Evolutionary conservation across 2,113 vertebrate genomes (phyloP).

Genomic region (Oplegnathus fasciatus): DNA sequence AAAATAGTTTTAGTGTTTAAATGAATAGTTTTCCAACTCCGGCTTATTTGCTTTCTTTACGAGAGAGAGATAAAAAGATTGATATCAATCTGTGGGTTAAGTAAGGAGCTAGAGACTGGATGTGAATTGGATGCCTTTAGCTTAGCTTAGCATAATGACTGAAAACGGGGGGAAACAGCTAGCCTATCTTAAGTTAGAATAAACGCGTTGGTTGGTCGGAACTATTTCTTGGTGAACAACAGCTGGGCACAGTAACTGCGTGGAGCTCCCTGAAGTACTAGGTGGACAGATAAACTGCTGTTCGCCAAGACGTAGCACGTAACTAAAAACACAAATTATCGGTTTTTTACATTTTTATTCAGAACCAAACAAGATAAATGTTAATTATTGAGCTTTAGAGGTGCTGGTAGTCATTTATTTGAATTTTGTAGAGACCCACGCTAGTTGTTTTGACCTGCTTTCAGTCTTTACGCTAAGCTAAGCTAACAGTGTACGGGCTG

Average conservation of each 20-base stretch:
- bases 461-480: background rate
- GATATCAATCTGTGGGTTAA: background rate
- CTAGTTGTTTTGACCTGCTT: background rate
- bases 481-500: background rate
- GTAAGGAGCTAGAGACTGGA: background rate
- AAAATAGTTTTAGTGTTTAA: too few relatives aligned
- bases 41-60: background rate
- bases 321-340: too few relatives aligned
- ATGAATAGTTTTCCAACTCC: too few relatives aligned
- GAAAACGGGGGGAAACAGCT: background rate
- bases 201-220: background rate
- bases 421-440: background rate
- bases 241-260: too few relatives aligned
- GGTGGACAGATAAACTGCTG: too few relatives aligned
- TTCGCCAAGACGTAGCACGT: too few relatives aligned
- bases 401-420: background rate
- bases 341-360: too few relatives aligned
- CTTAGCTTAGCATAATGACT: background rate
- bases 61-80: background rate
- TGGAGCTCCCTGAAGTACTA: too few relatives aligned
- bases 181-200: background rate
- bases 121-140: too few relatives aligned
- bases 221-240: too few relatives aligned
- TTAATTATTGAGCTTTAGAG: background rate
- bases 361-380: background rate